A percentile compares a stretch with the other conserved stretches of the same genome.
These are phyloP conservation scores for Festucalex cinctus DNA, from an alignment of 2,113 vertebrate species.

Conservation along the genomic window DNA sequence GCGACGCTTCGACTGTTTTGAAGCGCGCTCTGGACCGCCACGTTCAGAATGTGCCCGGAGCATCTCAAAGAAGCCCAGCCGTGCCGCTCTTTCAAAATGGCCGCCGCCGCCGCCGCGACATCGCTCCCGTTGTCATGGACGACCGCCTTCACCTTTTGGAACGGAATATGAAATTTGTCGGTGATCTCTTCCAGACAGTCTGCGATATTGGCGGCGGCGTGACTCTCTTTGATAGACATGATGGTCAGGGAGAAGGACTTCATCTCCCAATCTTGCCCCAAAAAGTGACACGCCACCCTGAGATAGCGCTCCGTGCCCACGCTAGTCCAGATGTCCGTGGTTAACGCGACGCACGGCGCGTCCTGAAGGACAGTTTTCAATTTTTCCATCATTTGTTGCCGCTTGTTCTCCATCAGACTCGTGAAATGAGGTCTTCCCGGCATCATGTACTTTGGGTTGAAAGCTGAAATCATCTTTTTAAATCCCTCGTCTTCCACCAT, in stretches of 20 bases:
- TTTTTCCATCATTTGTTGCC: conserved; percentile 14
- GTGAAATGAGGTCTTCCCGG: not conserved
- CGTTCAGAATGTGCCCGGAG: conserved; percentile 32
- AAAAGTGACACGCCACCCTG: conserved; percentile 18
- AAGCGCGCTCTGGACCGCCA: conserved; percentile 23
- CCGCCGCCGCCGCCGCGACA: not conserved
- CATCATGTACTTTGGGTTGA: not conserved
- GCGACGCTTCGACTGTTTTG: not conserved
- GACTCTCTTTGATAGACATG: conserved; percentile 23
- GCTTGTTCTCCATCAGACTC: conserved; percentile 4
- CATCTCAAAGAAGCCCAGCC: conserved; percentile 12
- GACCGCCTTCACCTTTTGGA: conserved; percentile 29
- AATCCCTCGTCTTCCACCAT: conserved; percentile 4
- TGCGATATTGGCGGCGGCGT: conserved; percentile 30
- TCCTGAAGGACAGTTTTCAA: conserved; percentile 21
- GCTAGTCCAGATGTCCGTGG: conserved; percentile 29
- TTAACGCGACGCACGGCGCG: conserved; percentile 11
- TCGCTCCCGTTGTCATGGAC: conserved; percentile 34
- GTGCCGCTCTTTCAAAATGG: conserved; percentile 18
- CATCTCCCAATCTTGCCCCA: conserved; percentile 1
- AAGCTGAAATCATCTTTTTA: conserved; percentile 1
- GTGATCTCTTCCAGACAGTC: conserved; percentile 16
- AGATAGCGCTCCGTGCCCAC: conserved; percentile 27
- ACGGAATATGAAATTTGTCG: conserved; percentile 29
- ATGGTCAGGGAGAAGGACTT: not conserved